Evolutionary conservation across 2,888 invertebrate genomes (phyloP).

Genomic region (Drosophila buzzatii): DNA sequence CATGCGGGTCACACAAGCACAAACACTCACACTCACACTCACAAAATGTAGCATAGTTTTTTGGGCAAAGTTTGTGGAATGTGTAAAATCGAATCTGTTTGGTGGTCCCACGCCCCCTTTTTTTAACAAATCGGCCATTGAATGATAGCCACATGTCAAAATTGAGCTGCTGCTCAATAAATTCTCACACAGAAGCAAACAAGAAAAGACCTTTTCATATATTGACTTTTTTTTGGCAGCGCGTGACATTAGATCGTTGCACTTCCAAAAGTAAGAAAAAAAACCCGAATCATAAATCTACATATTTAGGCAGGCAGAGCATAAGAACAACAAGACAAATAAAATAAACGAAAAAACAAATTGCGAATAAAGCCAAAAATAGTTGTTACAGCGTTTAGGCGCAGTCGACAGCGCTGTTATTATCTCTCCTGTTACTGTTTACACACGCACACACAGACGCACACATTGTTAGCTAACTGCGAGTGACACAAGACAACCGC

Average conservation of each 20-base stretch:
- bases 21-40: slow-evolving; percentile 20
- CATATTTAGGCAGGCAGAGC: slow-evolving; percentile 22
- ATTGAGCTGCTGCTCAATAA: slow-evolving; percentile 62
- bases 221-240: slow-evolving; percentile 22
- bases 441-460: slow-evolving; percentile 29
- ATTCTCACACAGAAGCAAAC: slow-evolving; percentile 36
- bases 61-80: slow-evolving; percentile 19
- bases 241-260: slow-evolving; percentile 70
- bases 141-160: slow-evolving; percentile 74
- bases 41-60: slow-evolving; percentile 64
- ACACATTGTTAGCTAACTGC: slow-evolving; percentile 28
- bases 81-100: slow-evolving; percentile 5
- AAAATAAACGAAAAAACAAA: slow-evolving; percentile 34
- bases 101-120: not conserved
- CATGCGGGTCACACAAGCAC: slow-evolving; percentile 37
- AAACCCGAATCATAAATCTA: slow-evolving; percentile 34
- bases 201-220: not conserved
- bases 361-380: slow-evolving; percentile 51
- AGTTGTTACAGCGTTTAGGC: slow-evolving; percentile 44
- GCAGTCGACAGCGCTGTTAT: slow-evolving; percentile 33
- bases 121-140: slow-evolving; percentile 47
- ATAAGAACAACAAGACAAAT: slow-evolving; percentile 19
- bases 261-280: slow-evolving; percentile 8
- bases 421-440: slow-evolving; percentile 33
- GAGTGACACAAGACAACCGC: slow-evolving; percentile 60